Conservation (phyloP, 2,888 invertebrate species). For the Mesodorylaimus sp. region DNA sequence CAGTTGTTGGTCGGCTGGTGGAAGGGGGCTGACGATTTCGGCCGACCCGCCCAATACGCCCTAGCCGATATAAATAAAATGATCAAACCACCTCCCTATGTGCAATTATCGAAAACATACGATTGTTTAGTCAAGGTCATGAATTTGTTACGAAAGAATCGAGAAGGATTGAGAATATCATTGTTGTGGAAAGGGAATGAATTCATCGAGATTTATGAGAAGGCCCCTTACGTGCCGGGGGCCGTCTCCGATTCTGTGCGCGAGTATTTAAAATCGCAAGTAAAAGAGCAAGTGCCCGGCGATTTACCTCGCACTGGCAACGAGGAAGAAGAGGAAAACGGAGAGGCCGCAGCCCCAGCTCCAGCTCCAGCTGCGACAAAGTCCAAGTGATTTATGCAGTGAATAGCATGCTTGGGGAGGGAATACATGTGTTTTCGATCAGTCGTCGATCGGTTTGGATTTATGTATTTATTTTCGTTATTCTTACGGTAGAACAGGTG, state of each 20-base stretch:
- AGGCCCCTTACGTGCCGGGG: neutral
- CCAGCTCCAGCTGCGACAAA: too few relatives aligned
- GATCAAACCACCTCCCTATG: slow-evolving; percentile 27
- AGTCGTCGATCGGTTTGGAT: too few relatives aligned
- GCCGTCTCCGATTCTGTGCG: neutral
- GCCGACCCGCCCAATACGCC: slow-evolving; percentile 21
- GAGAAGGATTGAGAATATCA: slow-evolving; percentile 22
- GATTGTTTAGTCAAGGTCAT: slow-evolving; percentile 26
- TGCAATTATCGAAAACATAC: slow-evolving; percentile 13
- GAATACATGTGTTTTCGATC: too few relatives aligned
- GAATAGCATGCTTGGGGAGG: too few relatives aligned
- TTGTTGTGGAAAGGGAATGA: slow-evolving; percentile 25
- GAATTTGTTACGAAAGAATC: slow-evolving; percentile 26
- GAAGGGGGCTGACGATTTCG: slow-evolving; percentile 18
- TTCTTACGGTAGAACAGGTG: too few relatives aligned
- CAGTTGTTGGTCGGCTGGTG: slow-evolving; percentile 1
- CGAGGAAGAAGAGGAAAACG: too few relatives aligned
- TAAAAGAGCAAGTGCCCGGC: too few relatives aligned
- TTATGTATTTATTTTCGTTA: too few relatives aligned
- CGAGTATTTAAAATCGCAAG: slow-evolving; percentile 1
- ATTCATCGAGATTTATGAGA: slow-evolving; percentile 24
- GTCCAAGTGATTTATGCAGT: too few relatives aligned
- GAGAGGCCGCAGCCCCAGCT: too few relatives aligned
- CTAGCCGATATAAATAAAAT: slow-evolving; percentile 25
- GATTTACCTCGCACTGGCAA: too few relatives aligned